phyloP scores from a whole-genome alignment of 2,888 invertebrate genomes.

The Dorcus parallelipipedus region DNA sequence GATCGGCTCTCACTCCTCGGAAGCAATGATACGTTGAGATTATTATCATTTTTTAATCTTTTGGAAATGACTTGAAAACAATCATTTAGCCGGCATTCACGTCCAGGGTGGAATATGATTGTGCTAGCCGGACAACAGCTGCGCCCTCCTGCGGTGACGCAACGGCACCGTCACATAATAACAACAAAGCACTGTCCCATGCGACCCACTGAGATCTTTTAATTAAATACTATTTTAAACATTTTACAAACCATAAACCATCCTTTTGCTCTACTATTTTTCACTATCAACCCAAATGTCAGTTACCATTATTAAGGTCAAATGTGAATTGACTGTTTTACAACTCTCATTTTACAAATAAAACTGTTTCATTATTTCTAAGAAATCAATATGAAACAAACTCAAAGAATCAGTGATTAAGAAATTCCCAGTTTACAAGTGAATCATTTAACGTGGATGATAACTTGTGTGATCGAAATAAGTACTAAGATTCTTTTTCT shows the following conservation, averaged over 20 bases:
- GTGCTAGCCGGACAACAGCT: slow-evolving; percentile 38
- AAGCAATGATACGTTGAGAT: slow-evolving; percentile 15
- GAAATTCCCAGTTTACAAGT: too few species aligned
- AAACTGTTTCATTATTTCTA: too few species aligned
- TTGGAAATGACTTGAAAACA: slow-evolving; percentile 16
- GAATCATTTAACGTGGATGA: too few species aligned
- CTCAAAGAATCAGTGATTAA: too few species aligned
- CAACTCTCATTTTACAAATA: too few species aligned
- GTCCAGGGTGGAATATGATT: slow-evolving; percentile 12
- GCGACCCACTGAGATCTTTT: slow-evolving; percentile 38
- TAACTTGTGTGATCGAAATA: too few species aligned
- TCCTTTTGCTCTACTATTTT: too few species aligned
- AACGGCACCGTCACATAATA: slow-evolving; percentile 37
- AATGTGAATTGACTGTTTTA: too few species aligned
- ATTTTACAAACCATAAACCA: slow-evolving; percentile 3
- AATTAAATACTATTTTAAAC: slow-evolving; percentile 34
- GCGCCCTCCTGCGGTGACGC: slow-evolving; percentile 41
- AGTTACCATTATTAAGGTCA: too few species aligned
- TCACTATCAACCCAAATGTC: too few species aligned
- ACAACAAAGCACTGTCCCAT: slow-evolving; percentile 41
- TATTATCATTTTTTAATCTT: slow-evolving; percentile 16
- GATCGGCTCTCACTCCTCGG: slow-evolving; percentile 1
- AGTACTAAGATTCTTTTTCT: too few species aligned
- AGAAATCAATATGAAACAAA: too few species aligned
- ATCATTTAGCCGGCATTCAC: slow-evolving; percentile 15